Evolutionary conservation across 2,888 invertebrate genomes (phyloP).

Genomic region (Schrankia costaestrigalis): DNA sequence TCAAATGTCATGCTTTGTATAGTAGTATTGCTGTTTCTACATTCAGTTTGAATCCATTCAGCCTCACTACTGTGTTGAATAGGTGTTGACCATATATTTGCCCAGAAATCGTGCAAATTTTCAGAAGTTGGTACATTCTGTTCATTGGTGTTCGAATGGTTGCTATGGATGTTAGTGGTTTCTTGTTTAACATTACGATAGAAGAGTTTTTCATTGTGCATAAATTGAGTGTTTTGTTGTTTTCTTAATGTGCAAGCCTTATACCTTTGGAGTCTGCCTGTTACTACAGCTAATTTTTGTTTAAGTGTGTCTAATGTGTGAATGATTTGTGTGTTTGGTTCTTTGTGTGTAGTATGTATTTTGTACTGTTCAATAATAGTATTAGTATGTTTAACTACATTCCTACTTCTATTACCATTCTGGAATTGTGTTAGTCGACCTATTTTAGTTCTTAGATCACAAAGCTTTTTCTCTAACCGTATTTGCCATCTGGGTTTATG

Average conservation of each 20-base stretch:
- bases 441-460: neutral
- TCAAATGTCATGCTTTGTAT: too few relatives aligned
- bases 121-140: too few relatives aligned
- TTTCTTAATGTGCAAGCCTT: neutral
- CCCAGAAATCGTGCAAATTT: too few relatives aligned
- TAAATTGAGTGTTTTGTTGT: conserved; percentile 3
- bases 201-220: conserved; percentile 2
- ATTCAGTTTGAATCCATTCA: too few relatives aligned
- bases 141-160: too few relatives aligned
- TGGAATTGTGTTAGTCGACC: neutral
- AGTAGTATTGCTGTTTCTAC: too few relatives aligned
- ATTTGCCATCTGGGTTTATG: neutral
- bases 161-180: neutral
- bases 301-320: conserved; percentile 6
- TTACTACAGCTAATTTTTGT: conserved; percentile 6
- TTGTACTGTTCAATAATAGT: neutral
- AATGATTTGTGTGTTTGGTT: neutral
- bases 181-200: neutral
- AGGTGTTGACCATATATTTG: too few relatives aligned
- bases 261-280: too few relatives aligned
- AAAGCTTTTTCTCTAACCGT: neutral
- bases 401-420: neutral
- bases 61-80: too few relatives aligned
- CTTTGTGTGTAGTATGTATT: neutral
- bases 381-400: neutral